A percentile compares a stretch with the other conserved stretches of the same genome.
Conservation (phyloP, 2,113 vertebrate species). For the Lasiurus cinereus region DNA sequence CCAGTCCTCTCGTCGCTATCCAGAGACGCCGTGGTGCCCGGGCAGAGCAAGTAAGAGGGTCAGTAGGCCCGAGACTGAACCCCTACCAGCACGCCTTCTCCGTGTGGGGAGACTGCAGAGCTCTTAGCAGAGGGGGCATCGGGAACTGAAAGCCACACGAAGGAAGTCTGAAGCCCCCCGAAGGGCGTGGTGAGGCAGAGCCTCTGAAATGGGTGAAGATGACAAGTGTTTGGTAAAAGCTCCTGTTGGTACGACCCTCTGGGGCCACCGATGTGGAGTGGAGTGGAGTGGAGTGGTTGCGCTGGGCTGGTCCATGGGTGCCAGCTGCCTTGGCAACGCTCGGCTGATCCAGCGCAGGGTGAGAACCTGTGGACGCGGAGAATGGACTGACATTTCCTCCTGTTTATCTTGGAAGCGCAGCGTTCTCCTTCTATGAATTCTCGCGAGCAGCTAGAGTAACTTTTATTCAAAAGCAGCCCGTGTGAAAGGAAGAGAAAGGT, state of each 20-base stretch:
- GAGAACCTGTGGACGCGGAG: background rate
- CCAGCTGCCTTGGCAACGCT: constrained; percentile 33
- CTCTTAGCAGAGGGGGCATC: background rate
- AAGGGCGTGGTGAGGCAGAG: background rate
- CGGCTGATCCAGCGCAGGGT: background rate
- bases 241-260: background rate
- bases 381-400: constrained; percentile 63
- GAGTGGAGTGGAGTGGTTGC: background rate
- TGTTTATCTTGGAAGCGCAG: constrained; percentile 49
- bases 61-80: background rate
- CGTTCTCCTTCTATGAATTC: constrained; percentile 52
- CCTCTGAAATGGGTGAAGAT: constrained; percentile 18
- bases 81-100: background rate
- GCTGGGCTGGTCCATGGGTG: background rate
- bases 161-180: background rate
- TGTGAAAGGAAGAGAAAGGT: constrained; percentile 68
- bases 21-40: background rate
- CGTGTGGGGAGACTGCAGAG: fast-evolving
- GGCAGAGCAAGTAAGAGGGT: background rate
- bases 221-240: background rate
- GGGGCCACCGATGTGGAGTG: constrained; percentile 13
- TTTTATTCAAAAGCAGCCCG: constrained; percentile 66
- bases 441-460: constrained; percentile 38
- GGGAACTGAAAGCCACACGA: background rate
- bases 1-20: background rate